Percentiles rank a stretch among this genome's conserved stretches.
Evolutionary conservation across 2,113 vertebrate genomes (phyloP).

Genomic region (Accipiter virgatus): DNA sequence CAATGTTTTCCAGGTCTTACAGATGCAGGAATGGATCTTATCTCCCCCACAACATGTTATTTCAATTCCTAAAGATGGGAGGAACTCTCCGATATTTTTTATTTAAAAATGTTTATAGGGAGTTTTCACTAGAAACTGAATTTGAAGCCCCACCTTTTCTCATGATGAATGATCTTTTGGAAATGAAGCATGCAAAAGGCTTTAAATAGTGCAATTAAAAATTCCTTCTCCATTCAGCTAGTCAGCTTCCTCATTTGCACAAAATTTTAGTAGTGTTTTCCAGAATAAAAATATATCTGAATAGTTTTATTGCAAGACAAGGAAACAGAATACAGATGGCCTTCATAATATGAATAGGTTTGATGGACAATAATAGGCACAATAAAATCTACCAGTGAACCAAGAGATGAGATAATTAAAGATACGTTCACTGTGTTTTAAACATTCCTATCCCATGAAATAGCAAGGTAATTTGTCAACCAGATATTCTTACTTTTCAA

Average conservation of each 20-base stretch:
- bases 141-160: neutral
- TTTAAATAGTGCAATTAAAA: neutral
- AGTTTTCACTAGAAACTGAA: neutral
- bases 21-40: neutral
- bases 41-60: neutral
- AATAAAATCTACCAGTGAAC: neutral
- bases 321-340: neutral
- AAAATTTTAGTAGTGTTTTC: neutral
- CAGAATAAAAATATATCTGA: neutral
- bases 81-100: neutral
- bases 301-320: neutral
- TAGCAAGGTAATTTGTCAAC: neutral
- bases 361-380: neutral
- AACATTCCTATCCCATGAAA: neutral
- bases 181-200: neutral
- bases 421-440: neutral
- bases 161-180: neutral
- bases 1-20: neutral
- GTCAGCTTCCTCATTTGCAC: neutral
- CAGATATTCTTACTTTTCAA: neutral
- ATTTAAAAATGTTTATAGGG: neutral
- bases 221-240: neutral
- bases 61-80: neutral
- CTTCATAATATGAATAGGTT: neutral
- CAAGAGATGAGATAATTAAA: neutral